Conservation (phyloP, 1,140 invertebrate genomes). For the Hyphantria cunea region DNA sequence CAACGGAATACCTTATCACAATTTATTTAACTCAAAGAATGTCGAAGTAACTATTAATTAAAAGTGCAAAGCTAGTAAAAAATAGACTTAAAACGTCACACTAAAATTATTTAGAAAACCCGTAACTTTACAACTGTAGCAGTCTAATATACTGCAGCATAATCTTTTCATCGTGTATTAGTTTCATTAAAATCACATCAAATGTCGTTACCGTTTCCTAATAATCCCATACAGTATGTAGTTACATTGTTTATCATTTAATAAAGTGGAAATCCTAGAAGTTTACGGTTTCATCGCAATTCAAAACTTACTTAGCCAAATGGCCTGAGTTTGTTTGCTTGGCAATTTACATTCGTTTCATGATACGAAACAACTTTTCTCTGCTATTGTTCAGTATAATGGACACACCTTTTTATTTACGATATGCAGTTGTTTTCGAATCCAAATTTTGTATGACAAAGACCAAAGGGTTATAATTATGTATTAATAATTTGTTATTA, state of each 20-base stretch:
- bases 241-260: slow-evolving; percentile 48
- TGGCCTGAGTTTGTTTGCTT: slow-evolving; percentile 38
- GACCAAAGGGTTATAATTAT: too few species aligned
- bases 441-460: too few species aligned
- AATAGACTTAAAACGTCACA: too few species aligned
- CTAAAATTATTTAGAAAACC: too few species aligned
- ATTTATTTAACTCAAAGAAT: too few species aligned
- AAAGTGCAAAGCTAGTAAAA: too few species aligned
- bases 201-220: neutral
- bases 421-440: neutral
- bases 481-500: too few species aligned
- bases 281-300: slow-evolving; percentile 46
- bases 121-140: too few species aligned
- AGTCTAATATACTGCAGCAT: too few species aligned
- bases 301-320: slow-evolving; percentile 46
- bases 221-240: slow-evolving; percentile 20
- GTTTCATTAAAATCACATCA: neutral
- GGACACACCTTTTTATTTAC: slow-evolving; percentile 27
- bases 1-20: too few species aligned
- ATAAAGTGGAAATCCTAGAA: slow-evolving; percentile 46
- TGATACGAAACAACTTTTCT: slow-evolving; percentile 33
- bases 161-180: too few species aligned
- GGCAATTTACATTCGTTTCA: slow-evolving; percentile 51
- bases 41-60: too few species aligned
- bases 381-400: slow-evolving; percentile 37